phyloP scores from a whole-genome alignment of 2,113 vertebrate genomes.

The Colistium nudipinnis region DNA sequence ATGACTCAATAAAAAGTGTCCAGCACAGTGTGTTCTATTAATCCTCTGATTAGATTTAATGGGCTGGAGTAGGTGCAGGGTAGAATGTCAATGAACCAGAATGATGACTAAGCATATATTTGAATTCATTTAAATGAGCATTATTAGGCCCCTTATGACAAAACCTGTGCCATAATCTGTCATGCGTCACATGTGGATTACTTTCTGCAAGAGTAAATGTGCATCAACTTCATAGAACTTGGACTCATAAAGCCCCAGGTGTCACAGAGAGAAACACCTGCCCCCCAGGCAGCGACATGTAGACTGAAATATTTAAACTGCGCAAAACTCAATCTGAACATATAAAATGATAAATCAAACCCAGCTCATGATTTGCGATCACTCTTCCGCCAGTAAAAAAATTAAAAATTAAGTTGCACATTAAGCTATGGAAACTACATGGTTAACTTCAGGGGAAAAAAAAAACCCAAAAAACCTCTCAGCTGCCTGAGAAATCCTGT shows the following conservation, averaged over 20 bases:
- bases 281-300: neutral
- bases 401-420: neutral
- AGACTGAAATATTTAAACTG: neutral
- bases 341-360: neutral
- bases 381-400: neutral
- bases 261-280: no score
- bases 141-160: neutral
- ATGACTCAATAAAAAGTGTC: constrained; percentile 23
- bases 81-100: neutral
- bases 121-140: neutral
- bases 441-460: no score
- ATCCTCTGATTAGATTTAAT: neutral
- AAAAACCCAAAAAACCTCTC: no score
- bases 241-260: neutral
- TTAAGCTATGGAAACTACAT: neutral
- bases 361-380: neutral
- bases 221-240: neutral
- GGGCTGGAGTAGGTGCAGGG: neutral
- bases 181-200: neutral
- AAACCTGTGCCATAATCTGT: neutral
- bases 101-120: neutral
- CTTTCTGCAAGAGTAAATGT: neutral
- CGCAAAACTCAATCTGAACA: neutral
- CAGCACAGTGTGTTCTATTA: constrained; percentile 8
- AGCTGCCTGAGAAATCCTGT: neutral